Percentiles rank a stretch among this genome's conserved stretches.
Conservation (phyloP, 2,113 vertebrate species). For the Erpornis zantholeuca region DNA sequence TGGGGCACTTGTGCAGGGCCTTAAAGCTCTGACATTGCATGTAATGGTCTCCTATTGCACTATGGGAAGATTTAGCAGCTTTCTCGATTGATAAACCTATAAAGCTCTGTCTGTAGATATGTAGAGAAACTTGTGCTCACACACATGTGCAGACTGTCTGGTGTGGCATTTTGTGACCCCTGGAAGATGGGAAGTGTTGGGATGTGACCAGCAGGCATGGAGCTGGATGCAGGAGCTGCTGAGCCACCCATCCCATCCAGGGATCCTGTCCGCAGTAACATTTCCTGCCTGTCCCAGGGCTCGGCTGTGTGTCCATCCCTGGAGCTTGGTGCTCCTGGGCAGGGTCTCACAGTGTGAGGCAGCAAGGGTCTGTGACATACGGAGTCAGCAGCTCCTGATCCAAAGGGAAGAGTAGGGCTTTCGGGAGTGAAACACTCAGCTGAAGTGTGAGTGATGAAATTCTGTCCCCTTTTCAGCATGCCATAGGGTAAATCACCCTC, state of each 20-base stretch:
- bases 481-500: background rate
- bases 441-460: background rate
- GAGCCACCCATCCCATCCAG: background rate
- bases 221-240: background rate
- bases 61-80: background rate
- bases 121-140: background rate
- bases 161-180: background rate
- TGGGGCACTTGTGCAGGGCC: background rate
- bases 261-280: background rate
- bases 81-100: background rate
- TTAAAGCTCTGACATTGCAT: background rate
- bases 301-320: background rate
- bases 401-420: background rate
- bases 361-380: background rate
- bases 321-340: background rate
- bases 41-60: background rate
- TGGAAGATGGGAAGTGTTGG: background rate
- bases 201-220: background rate
- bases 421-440: background rate
- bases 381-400: background rate
- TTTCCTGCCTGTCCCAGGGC: background rate
- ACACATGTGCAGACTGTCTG: accelerated
- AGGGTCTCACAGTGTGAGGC: background rate
- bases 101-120: background rate
- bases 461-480: background rate